Base-by-base conservation (phyloP, 2,888 invertebrate species). In the Xylota sylvarum region DNA sequence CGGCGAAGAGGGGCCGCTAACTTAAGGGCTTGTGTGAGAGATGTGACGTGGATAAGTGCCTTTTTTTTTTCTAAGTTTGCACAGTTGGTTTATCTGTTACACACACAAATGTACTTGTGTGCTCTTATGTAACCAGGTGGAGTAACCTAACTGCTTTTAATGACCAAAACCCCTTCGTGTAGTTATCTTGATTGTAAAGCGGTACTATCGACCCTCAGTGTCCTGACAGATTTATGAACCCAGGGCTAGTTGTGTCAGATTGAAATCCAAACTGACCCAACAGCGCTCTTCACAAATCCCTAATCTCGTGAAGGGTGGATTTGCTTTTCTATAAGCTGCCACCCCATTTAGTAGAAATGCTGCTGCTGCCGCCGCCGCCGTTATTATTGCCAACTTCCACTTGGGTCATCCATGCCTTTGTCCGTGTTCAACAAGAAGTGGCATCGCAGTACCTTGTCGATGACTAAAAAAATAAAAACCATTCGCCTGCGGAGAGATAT, bases 221-320 rank as follows among this genome's bases (percentile, higher is more conserved):
- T 14, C 46, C 76, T 70, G 65, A 32, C 70, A 85, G 76, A 85
- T 85, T 84, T 84, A 85, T 80, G 81, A 80, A 80, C 80, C 76
- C 70, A 76, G 46, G 70, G 74, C 70, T 85, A 85, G 84, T 85
- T 80, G 85, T 70, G 67, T 80, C 65, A 27, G 70, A 78, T 70
- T 62, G 62, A 55, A 52, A 70, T 78, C 78, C 35, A 55, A 80
- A 72, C 80, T 85, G 85, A 85, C 85, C 85, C 64, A 35, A 46
- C 64, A 50, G 62, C 40, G 40, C 52, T 50, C 10, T 23, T 50
- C 32, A 74, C 50, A 48, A 80, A 81, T 80, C 80, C 70, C 76
- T 85, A 76, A 85, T 85, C 85, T 72, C 56, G 37, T 76, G 70
- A 80, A 85, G 85, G 85, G 85, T 85, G 76, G 76, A 76, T 84